phyloP scores from a whole-genome alignment of 2,797 vertebrate species.

The Rachycentron canadum region DNA sequence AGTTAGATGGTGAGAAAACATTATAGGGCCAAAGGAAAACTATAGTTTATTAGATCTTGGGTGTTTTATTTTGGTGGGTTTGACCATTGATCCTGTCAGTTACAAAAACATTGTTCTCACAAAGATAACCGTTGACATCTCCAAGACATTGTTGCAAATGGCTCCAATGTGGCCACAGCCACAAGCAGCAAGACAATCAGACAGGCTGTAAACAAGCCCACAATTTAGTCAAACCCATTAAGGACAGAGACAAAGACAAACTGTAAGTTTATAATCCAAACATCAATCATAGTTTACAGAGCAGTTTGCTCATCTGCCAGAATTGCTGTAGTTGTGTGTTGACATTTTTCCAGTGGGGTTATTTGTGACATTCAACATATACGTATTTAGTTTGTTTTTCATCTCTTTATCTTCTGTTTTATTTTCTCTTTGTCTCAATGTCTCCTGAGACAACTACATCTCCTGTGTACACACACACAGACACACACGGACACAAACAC shows the following conservation, averaged over 20 bases:
- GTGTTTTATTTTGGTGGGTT: background rate
- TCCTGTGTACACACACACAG: too few relatives aligned
- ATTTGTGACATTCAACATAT: background rate
- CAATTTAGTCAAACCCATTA: background rate
- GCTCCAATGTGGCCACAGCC: background rate
- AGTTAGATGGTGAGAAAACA: background rate
- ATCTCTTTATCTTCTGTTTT: background rate
- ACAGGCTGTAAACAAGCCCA: background rate
- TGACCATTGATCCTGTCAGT: background rate
- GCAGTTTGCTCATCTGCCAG: too few relatives aligned
- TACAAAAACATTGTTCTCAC: background rate
- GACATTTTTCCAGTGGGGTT: too few relatives aligned
- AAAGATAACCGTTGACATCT: background rate
- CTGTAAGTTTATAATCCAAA: background rate
- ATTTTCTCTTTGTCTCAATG: background rate
- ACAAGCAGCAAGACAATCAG: background rate
- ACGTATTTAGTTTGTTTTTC: background rate
- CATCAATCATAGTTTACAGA: background rate
- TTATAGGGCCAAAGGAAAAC: background rate
- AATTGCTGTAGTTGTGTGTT: background rate
- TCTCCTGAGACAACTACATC: background rate
- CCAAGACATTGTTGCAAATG: background rate
- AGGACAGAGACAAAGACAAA: background rate
- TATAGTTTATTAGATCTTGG: background rate
- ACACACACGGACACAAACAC: too few relatives aligned